A percentile compares a stretch with the other conserved stretches of the same genome.
phyloP scores from a whole-genome alignment of 2,888 invertebrate species.

The Nudaria mundana region DNA sequence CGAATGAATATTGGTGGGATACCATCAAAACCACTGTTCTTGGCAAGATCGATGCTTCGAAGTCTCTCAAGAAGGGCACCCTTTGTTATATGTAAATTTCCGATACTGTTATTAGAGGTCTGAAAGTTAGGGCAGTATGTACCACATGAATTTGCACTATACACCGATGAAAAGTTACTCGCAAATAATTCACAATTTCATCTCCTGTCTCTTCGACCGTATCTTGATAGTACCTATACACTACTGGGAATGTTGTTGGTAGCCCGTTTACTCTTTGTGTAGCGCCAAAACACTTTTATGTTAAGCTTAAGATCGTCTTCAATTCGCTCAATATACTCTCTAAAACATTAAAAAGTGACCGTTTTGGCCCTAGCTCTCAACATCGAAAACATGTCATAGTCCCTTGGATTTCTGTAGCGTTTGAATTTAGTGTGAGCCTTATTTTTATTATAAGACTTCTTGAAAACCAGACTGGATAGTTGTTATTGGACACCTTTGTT shows the following conservation, averaged over 20 bases:
- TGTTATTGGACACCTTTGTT: no score
- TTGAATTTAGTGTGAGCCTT: constrained; percentile 1
- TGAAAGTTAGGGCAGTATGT: not conserved
- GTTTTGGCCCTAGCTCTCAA: not conserved
- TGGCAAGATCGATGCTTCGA: not conserved
- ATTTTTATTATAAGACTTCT: no score
- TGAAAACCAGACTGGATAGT: no score
- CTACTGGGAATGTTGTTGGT: not conserved
- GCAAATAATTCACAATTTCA: not conserved
- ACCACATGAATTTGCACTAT: not conserved
- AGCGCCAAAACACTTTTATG: not conserved
- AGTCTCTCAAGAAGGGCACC: not conserved
- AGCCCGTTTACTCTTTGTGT: not conserved
- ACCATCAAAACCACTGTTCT: no score
- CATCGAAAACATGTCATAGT: not conserved
- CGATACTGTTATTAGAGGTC: not conserved
- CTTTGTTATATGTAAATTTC: not conserved
- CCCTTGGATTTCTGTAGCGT: not conserved
- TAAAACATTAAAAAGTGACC: not conserved
- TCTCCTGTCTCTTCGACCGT: not conserved
- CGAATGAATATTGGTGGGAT: constrained; percentile 1
- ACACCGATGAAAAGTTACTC: not conserved
- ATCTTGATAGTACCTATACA: not conserved
- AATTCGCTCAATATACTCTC: not conserved
- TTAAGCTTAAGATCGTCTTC: not conserved